Evolutionary conservation across 1,140 invertebrate species (phyloP).

Genomic region (Teleogryllus occipitalis): DNA sequence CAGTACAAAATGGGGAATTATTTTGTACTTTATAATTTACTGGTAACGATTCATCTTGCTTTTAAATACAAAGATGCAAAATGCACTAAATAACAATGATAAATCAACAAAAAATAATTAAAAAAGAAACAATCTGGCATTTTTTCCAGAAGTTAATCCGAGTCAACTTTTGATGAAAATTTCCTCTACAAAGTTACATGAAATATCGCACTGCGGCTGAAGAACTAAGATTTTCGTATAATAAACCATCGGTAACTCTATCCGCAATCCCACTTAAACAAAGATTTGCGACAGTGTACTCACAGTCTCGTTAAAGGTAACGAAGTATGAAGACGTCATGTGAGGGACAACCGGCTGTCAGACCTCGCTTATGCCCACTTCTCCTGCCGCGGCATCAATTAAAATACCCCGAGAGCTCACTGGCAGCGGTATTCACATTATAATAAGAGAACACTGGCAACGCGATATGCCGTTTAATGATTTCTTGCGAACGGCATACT

Average conservation of each 20-base stretch:
- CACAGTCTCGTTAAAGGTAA: neutral
- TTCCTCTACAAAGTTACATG: too few relatives aligned
- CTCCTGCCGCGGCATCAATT: neutral
- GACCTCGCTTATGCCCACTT: neutral
- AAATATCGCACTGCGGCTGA: too few relatives aligned
- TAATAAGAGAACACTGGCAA: neutral
- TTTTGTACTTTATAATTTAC: neutral
- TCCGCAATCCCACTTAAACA: neutral
- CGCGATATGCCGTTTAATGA: neutral
- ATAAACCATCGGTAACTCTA: neutral
- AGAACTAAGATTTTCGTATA: neutral
- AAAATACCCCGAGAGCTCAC: neutral
- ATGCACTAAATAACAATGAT: too few relatives aligned
- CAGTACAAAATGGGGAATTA: neutral
- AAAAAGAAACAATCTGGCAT: too few relatives aligned
- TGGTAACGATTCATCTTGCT: too few relatives aligned
- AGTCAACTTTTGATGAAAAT: too few relatives aligned
- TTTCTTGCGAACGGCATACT: neutral
- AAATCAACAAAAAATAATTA: too few relatives aligned
- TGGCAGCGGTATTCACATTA: neutral
- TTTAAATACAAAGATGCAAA: too few relatives aligned
- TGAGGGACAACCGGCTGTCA: neutral
- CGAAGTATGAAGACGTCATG: neutral
- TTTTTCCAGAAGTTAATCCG: too few relatives aligned
- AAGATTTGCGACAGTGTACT: neutral